Evolutionary conservation across 2,113 vertebrate species (phyloP), one percentile per base, ranked within the genome.

Genomic region (Myocastor coypus): DNA sequence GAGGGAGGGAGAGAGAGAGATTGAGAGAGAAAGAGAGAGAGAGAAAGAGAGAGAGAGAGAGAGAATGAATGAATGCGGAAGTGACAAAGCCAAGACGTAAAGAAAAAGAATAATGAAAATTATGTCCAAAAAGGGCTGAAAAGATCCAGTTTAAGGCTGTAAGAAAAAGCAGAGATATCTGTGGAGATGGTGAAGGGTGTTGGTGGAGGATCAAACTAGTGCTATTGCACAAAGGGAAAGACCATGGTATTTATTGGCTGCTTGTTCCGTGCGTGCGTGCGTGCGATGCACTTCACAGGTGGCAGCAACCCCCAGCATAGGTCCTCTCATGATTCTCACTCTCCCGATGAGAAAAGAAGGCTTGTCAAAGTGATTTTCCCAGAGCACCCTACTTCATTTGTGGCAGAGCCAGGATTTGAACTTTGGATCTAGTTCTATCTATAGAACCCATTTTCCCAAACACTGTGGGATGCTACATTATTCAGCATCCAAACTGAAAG

Each of bases 251-350:
- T 8, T n/a, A 9, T 0, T 8, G n/a, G 26, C 42, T 30, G 30
- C 32, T 71, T 22, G 20, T 11, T 78, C 28, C 32, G 34, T 0
- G n/a, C n/a, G n/a, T n/a, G n/a, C n/a, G n/a, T n/a, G n/a, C n/a
- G n/a, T n/a, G 3, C 4, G 30, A 89, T 83, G 55, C 16, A 7
- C 32, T 75, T 30, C 6, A 4, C 2, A n/a, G 10, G 46, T 7
- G 42, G 42, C 63, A 40, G 12, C 2, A 17, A 3, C 30, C 57
- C 20, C 14, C 0, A 0, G 22, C 0, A 0, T 0, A 17, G 63
- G 4, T 64, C 61, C 1, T 82, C 28, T 59, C 46, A 86, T 4
- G 30, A 5, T 9, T 20, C 24, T 87, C 71, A 26, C 9, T 69
- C 80, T 73, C 40, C 20, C 40, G 80, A 64, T 22, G 7, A 55